Base-by-base conservation (phyloP, 1,140 invertebrate species). In the Drosophila aff. region DNA sequence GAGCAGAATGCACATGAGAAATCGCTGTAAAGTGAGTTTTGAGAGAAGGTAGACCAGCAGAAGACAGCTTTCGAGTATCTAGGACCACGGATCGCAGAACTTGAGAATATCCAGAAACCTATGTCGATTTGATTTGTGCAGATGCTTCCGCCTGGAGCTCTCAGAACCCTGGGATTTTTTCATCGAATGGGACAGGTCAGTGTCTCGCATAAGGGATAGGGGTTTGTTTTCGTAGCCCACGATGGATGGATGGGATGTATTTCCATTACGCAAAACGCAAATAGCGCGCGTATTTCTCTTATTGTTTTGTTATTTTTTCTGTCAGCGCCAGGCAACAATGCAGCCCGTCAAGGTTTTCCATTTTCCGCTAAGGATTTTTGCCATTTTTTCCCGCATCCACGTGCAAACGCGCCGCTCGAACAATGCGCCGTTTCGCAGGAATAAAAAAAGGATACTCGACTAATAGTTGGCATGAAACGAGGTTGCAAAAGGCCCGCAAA, bases 221-320 rank as follows among this genome's bases (percentile, higher is more conserved):
- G 64, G 18, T 41, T 38, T 36, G 15, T 43, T 62, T 65, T 43
- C 52, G 55, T 53, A 8, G 40, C 40, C 46, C 59, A 15, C 65
- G 15, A 52, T 18, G 81, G 52, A 49, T n/a, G 78, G 47, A 74
- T 21, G 79, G 79, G 44, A 77, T 71, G 67, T 55, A 53, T 71
- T 68, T 84, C 77, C 84, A 89, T 89, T 89, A 81, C 84, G 84
- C 84, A 89, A 40, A 57, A 89, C 83, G 85, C 84, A 89, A 89
- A 89, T 89, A 87, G 63, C 46, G 33, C 53, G 43, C 43, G 50
- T 10, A 46, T 26, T 67, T 55, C 28, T n/a, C 38, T 23, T 52
- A 57, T 57, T 59, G 49, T 49, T 43, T 47, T 41, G 43, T 44
- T 76, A 26, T 36, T 65, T 67, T 40, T 46, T 61, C 65, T 71